Evolutionary conservation across 2,888 invertebrate genomes (phyloP).

Genomic region (Xanthostigma xanthostigma): DNA sequence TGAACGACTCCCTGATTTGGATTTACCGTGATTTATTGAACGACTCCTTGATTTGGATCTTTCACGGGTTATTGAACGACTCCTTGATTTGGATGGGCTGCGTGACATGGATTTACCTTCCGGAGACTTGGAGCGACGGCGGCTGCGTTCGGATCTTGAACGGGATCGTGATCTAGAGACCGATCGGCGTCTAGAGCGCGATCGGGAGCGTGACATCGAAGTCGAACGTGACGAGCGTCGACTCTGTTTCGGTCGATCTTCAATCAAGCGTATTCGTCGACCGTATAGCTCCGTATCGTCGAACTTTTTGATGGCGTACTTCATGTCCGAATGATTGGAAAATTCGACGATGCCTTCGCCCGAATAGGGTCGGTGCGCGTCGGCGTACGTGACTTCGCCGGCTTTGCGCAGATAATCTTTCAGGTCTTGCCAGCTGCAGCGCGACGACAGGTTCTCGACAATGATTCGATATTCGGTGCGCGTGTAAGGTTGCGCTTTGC

Average conservation of each 20-base stretch:
- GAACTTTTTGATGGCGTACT: constrained; percentile 83
- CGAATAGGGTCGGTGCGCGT: constrained; percentile 67
- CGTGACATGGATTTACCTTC: constrained; percentile 28
- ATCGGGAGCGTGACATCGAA: constrained; percentile 52
- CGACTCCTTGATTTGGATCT: not conserved
- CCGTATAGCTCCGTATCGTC: constrained; percentile 92
- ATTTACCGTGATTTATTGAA: not conserved
- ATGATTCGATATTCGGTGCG: constrained; percentile 87
- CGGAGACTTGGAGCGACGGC: constrained; percentile 25
- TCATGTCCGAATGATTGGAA: constrained; percentile 80
- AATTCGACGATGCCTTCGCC: constrained; percentile 68
- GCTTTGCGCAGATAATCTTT: constrained; percentile 97
- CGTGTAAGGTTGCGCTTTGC: constrained; percentile 26
- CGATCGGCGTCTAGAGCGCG: constrained; percentile 40
- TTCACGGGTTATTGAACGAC: not conserved
- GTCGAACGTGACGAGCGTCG: constrained; percentile 52
- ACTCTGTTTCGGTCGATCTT: constrained; percentile 52
- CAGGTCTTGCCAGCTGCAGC: constrained; percentile 97
- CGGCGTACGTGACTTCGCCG: constrained; percentile 94
- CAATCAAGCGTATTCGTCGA: constrained; percentile 72
- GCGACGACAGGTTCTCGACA: constrained; percentile 88
- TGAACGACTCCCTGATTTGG: not conserved
- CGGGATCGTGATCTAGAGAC: constrained; percentile 29
- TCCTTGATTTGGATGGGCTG: not conserved
- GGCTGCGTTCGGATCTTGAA: constrained; percentile 21